Percentiles rank a stretch among this genome's conserved stretches.
These are phyloP conservation scores for Heliornis fulica DNA, from an alignment of 2,113 vertebrate genomes.

Conservation along the genomic window DNA sequence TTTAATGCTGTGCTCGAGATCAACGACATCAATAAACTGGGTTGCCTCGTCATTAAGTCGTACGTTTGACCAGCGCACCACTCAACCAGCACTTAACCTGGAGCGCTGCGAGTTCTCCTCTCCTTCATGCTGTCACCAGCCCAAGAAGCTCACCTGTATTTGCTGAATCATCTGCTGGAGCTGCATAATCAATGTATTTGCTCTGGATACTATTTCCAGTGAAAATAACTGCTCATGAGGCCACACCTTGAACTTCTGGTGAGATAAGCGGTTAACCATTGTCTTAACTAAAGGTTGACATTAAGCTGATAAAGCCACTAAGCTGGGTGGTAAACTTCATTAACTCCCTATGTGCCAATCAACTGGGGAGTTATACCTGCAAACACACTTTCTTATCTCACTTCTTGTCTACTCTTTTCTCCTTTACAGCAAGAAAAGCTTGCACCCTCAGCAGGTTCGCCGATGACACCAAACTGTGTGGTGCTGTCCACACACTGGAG, in stretches of 20 bases:
- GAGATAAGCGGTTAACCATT: conserved; percentile 68
- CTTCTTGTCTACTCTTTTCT: background rate
- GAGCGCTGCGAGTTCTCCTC: background rate
- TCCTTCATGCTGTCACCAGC: background rate
- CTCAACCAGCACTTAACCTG: background rate
- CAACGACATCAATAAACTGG: background rate
- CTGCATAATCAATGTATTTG: conserved; percentile 8
- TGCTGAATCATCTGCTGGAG: conserved; percentile 37
- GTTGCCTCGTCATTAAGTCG: background rate
- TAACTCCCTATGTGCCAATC: conserved; percentile 21
- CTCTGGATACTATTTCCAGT: background rate
- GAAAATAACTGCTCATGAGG: conserved; percentile 11
- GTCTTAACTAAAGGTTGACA: background rate
- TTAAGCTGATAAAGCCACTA: background rate
- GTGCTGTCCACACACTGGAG: no score
- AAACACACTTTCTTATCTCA: rapidly evolving
- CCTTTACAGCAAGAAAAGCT: background rate
- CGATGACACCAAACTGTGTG: no score
- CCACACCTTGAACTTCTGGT: conserved; percentile 56
- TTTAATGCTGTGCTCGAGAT: conserved; percentile 35
- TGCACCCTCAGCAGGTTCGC: no score
- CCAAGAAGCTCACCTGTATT: background rate
- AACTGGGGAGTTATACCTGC: background rate
- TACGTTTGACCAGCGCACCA: background rate
- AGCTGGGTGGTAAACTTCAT: background rate